Conservation (phyloP, 2,888 invertebrate genomes). For the Lingula anatina region DNA sequence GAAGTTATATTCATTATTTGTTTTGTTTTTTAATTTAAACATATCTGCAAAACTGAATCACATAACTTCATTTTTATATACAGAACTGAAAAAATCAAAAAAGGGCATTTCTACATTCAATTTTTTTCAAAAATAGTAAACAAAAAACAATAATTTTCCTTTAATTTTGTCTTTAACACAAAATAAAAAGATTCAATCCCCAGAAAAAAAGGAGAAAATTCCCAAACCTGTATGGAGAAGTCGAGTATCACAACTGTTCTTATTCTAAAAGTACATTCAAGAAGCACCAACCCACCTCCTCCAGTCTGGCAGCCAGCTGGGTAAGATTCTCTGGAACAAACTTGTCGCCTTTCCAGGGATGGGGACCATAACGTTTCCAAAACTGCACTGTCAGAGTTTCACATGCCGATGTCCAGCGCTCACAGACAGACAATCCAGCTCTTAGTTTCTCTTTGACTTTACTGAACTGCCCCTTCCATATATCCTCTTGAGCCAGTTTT, state of each 20-base stretch:
- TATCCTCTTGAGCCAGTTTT: slow-evolving; percentile 53
- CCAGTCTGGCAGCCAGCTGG: slow-evolving; percentile 58
- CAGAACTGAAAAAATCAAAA: not conserved
- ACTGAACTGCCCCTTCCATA: slow-evolving; percentile 64
- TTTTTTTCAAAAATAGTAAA: not conserved
- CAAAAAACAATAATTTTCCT: too few species aligned
- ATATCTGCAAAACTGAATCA: not conserved
- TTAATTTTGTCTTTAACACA: too few species aligned
- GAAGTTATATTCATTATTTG: not conserved
- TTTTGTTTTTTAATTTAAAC: not conserved
- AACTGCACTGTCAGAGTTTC: slow-evolving; percentile 79
- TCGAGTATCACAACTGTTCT: too few species aligned
- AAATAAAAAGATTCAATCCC: too few species aligned
- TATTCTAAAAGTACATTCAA: too few species aligned
- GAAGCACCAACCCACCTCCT: slow-evolving; percentile 64
- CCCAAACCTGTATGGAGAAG: too few species aligned
- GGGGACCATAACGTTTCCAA: slow-evolving; percentile 84
- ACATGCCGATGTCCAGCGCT: slow-evolving; percentile 77
- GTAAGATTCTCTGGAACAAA: slow-evolving; percentile 65
- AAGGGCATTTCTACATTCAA: too few species aligned
- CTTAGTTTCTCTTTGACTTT: slow-evolving; percentile 55
- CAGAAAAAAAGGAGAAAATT: too few species aligned
- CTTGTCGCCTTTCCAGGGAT: slow-evolving; percentile 78
- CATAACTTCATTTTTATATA: not conserved
- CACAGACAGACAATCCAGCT: slow-evolving; percentile 57